Evolutionary conservation across 1,140 invertebrate genomes (phyloP), one percentile per base, ranked within the genome.

Genomic region (Caenorhabditis latens): DNA sequence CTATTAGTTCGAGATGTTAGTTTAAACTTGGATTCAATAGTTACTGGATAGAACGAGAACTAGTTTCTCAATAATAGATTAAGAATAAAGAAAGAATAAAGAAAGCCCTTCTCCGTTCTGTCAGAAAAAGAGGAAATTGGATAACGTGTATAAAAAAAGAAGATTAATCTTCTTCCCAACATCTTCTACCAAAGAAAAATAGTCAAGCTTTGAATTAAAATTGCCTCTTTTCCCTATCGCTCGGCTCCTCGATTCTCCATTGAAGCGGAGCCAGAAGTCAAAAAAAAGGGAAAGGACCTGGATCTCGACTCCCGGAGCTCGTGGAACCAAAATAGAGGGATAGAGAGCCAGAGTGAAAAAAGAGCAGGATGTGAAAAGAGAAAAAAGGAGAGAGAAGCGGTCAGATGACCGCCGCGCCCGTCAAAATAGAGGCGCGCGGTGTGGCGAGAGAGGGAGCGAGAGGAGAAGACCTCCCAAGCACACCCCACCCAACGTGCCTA

Each of bases 331-430:
- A 79, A 50, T n/a, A 79, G 65, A 16, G 4, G 42, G 43, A 48
- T 19, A 50, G 46, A 79, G 46, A 48, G 46, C 4, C 7, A 53
- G 24, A 32, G 57, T 21, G 57, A 58, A 63, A 40, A 63, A 63
- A 63, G 61, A 24, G 24, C 61, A 63, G 32, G 24, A 63, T 13
- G 61, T 32, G 24, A 24, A 79, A 42, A 48, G 46, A 79, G n/a
- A 79, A 50, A 50, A 50, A 79, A 21, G 24, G 24, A 79, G 71
- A 79, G 46, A 79, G 71, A 79, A 79, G 71, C 46, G 46, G 71
- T 79, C 71, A 79, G 71, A 79, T 79, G 71, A 79, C 71, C 71
- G 71, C 43, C 71, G 71, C 71, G 71, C 71, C 71, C 43, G 71
- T 79, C 71, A 79, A 79, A 79, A 79, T 79, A 79, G 71, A 79